These are phyloP conservation scores for Apodemia zela DNA, from an alignment of 2,888 invertebrate species.

Conservation along the genomic window DNA sequence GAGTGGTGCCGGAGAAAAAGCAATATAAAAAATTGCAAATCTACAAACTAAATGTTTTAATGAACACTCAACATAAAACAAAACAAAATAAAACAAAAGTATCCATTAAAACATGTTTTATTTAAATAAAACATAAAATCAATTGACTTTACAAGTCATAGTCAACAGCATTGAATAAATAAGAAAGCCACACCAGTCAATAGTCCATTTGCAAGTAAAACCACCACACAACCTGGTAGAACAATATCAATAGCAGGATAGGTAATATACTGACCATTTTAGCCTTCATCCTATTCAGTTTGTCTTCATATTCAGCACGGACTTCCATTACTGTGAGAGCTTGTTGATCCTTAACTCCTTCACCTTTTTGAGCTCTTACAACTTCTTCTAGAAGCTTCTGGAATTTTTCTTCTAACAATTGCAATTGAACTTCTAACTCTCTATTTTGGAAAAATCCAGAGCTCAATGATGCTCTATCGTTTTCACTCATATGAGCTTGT, in stretches of 20 bases:
- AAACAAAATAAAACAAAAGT: slow-evolving; percentile 55
- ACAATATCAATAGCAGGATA: slow-evolving; percentile 65
- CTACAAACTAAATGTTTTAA: slow-evolving; percentile 46
- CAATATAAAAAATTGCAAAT: slow-evolving; percentile 34
- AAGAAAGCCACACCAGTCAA: slow-evolving; percentile 47
- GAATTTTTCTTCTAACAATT: slow-evolving; percentile 64
- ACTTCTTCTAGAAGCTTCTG: slow-evolving; percentile 60
- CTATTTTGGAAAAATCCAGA: slow-evolving; percentile 55
- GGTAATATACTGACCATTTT: slow-evolving; percentile 87
- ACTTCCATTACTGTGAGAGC: slow-evolving; percentile 74
- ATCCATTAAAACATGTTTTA: slow-evolving; percentile 60
- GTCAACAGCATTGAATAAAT: slow-evolving; percentile 36
- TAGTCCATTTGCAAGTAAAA: slow-evolving; percentile 63
- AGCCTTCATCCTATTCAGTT: slow-evolving; percentile 88
- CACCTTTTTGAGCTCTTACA: slow-evolving; percentile 47
- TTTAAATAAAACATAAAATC: slow-evolving; percentile 38
- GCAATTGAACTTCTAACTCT: slow-evolving; percentile 60
- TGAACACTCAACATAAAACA: slow-evolving; percentile 43
- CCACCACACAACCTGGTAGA: slow-evolving; percentile 76
- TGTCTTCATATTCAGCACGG: slow-evolving; percentile 85
- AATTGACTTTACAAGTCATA: slow-evolving; percentile 48
- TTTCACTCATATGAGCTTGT: slow-evolving; percentile 56
- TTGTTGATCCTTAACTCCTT: slow-evolving; percentile 49
- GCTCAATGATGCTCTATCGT: slow-evolving; percentile 47
- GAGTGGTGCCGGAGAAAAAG: slow-evolving; percentile 19